phyloP scores from a whole-genome alignment of 2,797 vertebrate genomes.

The Acipenser ruthenus region DNA sequence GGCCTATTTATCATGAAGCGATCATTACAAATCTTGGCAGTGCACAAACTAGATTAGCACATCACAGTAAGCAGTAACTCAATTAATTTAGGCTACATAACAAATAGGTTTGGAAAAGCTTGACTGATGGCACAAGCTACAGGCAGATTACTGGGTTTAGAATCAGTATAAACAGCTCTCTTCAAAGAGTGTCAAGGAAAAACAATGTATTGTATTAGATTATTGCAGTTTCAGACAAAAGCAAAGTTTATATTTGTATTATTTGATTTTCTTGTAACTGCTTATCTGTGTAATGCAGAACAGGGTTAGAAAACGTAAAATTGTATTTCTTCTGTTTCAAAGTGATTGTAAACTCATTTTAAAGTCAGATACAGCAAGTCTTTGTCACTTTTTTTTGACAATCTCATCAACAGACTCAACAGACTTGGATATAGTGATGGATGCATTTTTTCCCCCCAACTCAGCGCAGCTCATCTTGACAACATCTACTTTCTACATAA shows the following conservation, averaged over 20 bases:
- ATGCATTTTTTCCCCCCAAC: background rate
- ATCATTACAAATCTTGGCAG: background rate
- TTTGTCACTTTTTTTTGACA: slow-evolving; percentile 8
- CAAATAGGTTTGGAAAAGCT: slow-evolving; percentile 14
- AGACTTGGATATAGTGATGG: no score
- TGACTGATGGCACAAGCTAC: slow-evolving; percentile 9
- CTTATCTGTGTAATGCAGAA: slow-evolving; percentile 10
- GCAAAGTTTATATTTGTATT: slow-evolving; percentile 7
- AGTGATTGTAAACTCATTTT: slow-evolving; percentile 11
- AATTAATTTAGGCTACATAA: slow-evolving; percentile 13
- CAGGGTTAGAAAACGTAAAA: slow-evolving; percentile 1
- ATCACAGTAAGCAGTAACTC: slow-evolving; percentile 7
- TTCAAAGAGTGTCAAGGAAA: slow-evolving; percentile 14
- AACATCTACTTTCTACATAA: background rate
- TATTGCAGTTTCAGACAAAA: background rate
- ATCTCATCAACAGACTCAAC: slow-evolving; percentile 7
- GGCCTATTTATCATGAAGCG: slow-evolving; percentile 2
- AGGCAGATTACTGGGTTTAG: slow-evolving; percentile 8
- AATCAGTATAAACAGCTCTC: slow-evolving; percentile 11
- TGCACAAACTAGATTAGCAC: slow-evolving; percentile 4
- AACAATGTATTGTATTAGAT: background rate
- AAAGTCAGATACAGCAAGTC: background rate
- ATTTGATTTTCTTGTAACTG: slow-evolving; percentile 1
- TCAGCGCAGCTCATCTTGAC: background rate
- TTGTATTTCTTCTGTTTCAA: slow-evolving; percentile 4